Base-by-base conservation (phyloP, 2,888 invertebrate genomes). In the Diarsia mendica region DNA sequence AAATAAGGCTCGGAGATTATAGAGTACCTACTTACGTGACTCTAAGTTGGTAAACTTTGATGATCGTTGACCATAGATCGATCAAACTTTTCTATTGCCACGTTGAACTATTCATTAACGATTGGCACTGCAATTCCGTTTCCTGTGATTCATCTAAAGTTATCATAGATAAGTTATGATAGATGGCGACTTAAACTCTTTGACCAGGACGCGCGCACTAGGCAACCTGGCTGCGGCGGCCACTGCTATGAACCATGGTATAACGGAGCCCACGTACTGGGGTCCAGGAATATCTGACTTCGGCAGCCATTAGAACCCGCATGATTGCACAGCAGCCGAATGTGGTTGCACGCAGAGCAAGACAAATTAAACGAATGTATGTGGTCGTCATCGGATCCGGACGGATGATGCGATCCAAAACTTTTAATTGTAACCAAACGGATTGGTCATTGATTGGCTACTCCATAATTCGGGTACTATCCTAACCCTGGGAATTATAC, bases 141-240 rank as follows among this genome's bases (percentile, higher is more conserved):
- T 77, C 63, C 75, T 28, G 75, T 63, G 53, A 77, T 81, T 48
- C 63, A 64, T 77, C 49, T 63, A 5, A 44, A 55, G 20, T 64
- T 64, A 81, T 81, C 82, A 33, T 60, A 60, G 60, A 60, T 33
- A 60, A 60, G 18, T 60, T 18, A 28, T 75, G 82, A 75, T 77
- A 20, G 53, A 75, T 80, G 11, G 11, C 0, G 4, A 55, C 3
- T 81, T 48, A 13, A 33, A 33, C 58, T 60, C 28, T 33, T 58
- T 18, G 28, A 3, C 18, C 28, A 58, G 28, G 8, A 28, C 9
- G 1, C 58, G 15, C 28, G 58, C 58, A 28, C 58, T 58, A 18
- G 58, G 28, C 28, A 18, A 58, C 28, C 28, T 58, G 28, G 58
- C 23, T 28, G 55, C 23, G 6, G 13, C 4, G 5, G 23, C 4